These are phyloP conservation scores for Phalloptychus januarius DNA, from an alignment of 2,797 vertebrate genomes.

Conservation along the genomic window DNA sequence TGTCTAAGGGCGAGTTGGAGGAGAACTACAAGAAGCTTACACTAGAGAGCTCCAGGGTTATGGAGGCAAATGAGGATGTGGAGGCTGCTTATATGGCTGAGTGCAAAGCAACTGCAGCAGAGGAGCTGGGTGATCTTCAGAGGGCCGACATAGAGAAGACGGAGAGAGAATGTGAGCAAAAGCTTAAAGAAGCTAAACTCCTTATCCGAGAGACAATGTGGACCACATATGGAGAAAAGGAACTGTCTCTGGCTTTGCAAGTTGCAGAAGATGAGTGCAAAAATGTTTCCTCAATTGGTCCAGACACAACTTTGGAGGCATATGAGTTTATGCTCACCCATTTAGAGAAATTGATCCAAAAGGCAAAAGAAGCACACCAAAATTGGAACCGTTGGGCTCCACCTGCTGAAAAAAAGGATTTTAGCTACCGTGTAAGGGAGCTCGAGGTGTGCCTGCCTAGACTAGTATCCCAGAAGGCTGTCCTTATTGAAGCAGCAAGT, in stretches of 20 bases:
- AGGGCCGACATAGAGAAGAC: background rate
- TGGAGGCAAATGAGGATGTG: slow-evolving; percentile 10
- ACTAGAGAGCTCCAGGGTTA: background rate
- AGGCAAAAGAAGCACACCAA: background rate
- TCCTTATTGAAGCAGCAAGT: background rate
- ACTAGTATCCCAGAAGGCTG: background rate
- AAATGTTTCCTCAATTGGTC: background rate
- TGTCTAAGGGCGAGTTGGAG: too few species aligned
- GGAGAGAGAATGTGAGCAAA: background rate
- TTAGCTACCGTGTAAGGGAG: background rate
- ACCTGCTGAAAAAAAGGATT: background rate
- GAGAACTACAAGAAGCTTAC: background rate
- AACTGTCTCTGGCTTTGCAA: background rate
- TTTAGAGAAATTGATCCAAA: background rate
- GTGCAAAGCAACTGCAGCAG: background rate
- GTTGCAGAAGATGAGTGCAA: background rate
- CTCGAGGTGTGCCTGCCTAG: background rate
- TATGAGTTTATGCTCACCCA: slow-evolving; percentile 6
- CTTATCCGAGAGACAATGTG: background rate
- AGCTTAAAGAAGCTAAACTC: background rate
- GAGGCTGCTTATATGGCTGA: background rate
- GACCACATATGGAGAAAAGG: background rate
- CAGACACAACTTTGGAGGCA: background rate
- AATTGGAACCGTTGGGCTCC: background rate
- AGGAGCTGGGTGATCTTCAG: background rate